Evolutionary conservation across 2,113 vertebrate genomes (phyloP).

Genomic region (Garra rufa): DNA sequence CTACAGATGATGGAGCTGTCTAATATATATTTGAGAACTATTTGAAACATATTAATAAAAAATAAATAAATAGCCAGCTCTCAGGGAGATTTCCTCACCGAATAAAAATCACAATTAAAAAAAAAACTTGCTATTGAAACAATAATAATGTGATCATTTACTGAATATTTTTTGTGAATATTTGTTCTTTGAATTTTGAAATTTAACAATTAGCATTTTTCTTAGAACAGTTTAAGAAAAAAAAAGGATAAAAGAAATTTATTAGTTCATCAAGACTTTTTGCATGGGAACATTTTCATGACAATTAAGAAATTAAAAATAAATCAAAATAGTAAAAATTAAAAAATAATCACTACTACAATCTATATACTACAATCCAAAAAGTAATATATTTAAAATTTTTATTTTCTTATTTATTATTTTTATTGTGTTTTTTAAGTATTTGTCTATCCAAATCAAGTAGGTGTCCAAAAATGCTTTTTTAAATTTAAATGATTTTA

Average conservation of each 20-base stretch:
- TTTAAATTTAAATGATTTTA: not conserved
- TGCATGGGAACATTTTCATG: not conserved
- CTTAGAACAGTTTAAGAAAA: no score
- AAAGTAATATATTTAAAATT: no score
- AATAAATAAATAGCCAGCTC: not conserved
- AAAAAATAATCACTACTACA: no score
- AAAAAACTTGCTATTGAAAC: not conserved
- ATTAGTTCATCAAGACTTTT: not conserved
- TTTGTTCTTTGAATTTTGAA: no score
- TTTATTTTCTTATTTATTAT: not conserved
- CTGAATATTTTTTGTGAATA: not conserved
- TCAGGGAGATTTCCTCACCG: not conserved
- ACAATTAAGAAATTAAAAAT: not conserved
- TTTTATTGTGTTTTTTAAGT: not conserved
- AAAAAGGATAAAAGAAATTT: no score
- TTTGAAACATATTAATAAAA: not conserved
- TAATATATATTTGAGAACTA: not conserved
- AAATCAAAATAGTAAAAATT: no score
- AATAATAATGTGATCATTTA: no score
- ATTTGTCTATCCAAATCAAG: not conserved
- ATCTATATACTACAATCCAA: no score
- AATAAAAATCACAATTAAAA: not conserved
- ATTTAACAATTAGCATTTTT: no score
- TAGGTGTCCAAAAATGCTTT: not conserved
- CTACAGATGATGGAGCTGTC: not conserved